phyloP scores from a whole-genome alignment of 2,888 invertebrate genomes.

The Apamea sordens region DNA sequence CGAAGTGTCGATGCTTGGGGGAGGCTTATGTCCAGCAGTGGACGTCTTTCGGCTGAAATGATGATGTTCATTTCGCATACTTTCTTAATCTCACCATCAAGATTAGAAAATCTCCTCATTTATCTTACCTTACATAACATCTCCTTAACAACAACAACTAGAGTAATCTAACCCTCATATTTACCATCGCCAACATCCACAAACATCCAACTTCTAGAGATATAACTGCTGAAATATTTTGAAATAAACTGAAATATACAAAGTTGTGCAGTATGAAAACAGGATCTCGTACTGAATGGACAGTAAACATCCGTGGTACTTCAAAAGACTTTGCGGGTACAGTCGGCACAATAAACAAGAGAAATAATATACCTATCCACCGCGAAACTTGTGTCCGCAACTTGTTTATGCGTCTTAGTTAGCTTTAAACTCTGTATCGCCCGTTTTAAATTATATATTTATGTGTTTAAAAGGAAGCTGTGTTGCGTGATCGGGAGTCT shows the following conservation, averaged over 20 bases:
- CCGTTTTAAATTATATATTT: slow-evolving; percentile 50
- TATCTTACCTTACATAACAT: background rate
- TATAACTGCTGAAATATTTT: slow-evolving; percentile 55
- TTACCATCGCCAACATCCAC: slow-evolving; percentile 10
- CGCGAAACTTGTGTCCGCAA: slow-evolving; percentile 23
- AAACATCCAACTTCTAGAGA: slow-evolving; percentile 34
- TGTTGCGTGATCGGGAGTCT: slow-evolving; percentile 50
- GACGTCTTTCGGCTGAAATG: background rate
- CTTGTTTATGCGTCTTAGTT: slow-evolving; percentile 46
- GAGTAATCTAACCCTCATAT: slow-evolving; percentile 23
- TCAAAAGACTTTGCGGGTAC: slow-evolving; percentile 67
- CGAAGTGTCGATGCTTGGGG: background rate
- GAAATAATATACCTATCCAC: slow-evolving; percentile 40
- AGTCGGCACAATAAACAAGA: slow-evolving; percentile 59
- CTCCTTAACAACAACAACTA: background rate
- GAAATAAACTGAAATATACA: slow-evolving; percentile 65
- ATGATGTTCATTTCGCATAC: background rate
- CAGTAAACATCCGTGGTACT: slow-evolving; percentile 71
- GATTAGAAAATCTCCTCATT: background rate
- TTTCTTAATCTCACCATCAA: background rate
- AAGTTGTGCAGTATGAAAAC: slow-evolving; percentile 72
- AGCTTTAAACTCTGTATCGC: slow-evolving; percentile 39
- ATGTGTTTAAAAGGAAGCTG: slow-evolving; percentile 42
- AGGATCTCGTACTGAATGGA: slow-evolving; percentile 70
- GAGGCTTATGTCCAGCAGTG: background rate